Evolutionary conservation across 2,888 invertebrate genomes (phyloP).

Genomic region (Epicampocera succincta): DNA sequence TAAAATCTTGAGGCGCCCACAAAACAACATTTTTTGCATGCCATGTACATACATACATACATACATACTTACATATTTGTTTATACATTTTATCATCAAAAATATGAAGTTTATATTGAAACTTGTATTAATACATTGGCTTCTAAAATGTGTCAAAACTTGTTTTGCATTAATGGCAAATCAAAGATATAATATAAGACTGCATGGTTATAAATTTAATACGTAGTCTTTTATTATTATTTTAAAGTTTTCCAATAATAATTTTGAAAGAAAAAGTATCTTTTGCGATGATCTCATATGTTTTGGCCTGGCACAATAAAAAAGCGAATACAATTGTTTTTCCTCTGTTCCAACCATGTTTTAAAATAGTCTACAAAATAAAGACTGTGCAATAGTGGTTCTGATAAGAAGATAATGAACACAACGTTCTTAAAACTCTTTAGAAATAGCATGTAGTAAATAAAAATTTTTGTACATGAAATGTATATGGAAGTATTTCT

Average conservation of each 20-base stretch:
- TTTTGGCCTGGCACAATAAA: slow-evolving; percentile 20
- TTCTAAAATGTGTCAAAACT: slow-evolving; percentile 55
- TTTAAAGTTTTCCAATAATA: slow-evolving; percentile 36
- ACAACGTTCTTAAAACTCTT: slow-evolving; percentile 9
- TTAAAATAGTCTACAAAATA: slow-evolving; percentile 30
- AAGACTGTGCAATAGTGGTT: slow-evolving; percentile 32
- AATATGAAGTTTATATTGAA: not conserved
- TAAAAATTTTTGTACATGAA: not conserved
- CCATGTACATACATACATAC: slow-evolving; percentile 16
- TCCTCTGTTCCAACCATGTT: slow-evolving; percentile 3
- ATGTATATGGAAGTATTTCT: not conserved
- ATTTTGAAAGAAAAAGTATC: slow-evolving; percentile 46
- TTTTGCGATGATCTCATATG: slow-evolving; percentile 52
- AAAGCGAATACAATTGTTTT: not conserved
- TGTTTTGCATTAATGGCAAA: slow-evolving; percentile 40
- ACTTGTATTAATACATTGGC: not conserved
- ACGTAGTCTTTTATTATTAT: slow-evolving; percentile 25
- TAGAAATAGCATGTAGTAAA: not conserved
- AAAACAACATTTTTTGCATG: slow-evolving; percentile 34
- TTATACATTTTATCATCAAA: not conserved
- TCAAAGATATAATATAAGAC: slow-evolving; percentile 9
- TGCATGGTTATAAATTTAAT: not conserved
- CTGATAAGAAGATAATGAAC: slow-evolving; percentile 59
- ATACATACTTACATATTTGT: slow-evolving; percentile 19
- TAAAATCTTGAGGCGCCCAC: slow-evolving; percentile 47